These are phyloP conservation scores for Asobara japonica DNA, from an alignment of 1,140 invertebrate species.

Conservation along the genomic window DNA sequence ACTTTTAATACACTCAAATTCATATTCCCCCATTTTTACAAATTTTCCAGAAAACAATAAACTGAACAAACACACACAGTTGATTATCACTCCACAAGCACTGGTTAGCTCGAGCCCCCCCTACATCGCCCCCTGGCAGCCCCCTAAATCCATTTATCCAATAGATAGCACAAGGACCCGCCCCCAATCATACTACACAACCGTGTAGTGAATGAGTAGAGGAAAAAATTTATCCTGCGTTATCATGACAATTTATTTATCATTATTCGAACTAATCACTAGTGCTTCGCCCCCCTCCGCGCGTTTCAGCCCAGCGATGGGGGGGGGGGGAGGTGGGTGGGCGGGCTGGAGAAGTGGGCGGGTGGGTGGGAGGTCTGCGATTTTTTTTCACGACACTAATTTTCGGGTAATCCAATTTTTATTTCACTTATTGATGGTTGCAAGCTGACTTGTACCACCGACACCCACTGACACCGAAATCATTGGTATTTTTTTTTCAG, in stretches of 20 bases:
- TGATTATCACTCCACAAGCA: conserved; percentile 22
- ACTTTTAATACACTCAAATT: conserved; percentile 27
- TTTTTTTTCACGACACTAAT: no score
- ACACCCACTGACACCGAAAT: not conserved
- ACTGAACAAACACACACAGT: not conserved
- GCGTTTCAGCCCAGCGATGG: not conserved
- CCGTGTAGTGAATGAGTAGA: conserved; percentile 61
- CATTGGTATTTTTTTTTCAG: not conserved
- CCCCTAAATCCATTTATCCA: conserved; percentile 27
- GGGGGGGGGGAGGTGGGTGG: not conserved
- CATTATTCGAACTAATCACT: conserved; percentile 7
- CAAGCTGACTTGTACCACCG: not conserved
- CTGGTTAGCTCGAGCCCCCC: not conserved
- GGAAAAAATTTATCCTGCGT: conserved; percentile 62
- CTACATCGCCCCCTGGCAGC: not conserved
- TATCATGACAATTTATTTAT: conserved; percentile 48
- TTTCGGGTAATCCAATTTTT: not conserved
- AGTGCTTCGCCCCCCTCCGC: not conserved
- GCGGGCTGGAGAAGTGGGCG: no score
- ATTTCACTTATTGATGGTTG: not conserved
- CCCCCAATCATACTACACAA: conserved; percentile 59
- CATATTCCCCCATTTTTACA: not conserved
- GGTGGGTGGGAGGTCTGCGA: no score
- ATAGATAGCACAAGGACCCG: conserved; percentile 48
- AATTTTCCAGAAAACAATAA: no score